Base-by-base conservation (phyloP, 1,140 invertebrate genomes). In the Thereuonema tuberculata region DNA sequence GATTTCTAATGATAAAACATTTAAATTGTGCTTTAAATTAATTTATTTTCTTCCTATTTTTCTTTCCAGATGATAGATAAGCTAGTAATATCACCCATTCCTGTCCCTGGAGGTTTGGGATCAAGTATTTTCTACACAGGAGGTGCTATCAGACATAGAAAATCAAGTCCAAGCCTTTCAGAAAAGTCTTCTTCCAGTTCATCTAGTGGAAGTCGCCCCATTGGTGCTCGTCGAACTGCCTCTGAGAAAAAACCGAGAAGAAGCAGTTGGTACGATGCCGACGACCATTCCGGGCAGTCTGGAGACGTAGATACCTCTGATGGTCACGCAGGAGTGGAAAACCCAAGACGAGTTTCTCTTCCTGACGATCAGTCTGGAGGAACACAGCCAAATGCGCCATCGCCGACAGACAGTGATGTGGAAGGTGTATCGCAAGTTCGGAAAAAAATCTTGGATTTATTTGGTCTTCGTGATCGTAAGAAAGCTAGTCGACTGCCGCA, bases 241-340 rank as follows among this genome's bases (percentile, higher is more conserved):
- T n/a, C n/a, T n/a, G n/a, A 61, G 29, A 28, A n/a, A 2, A 55
- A 58, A 56, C 25, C 12, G 5, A 64, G 23, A 1, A 55, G 54
- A 59, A 48, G 2, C 20, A 64, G 61, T 62, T 64, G 63, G 63
- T 64, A 64, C 60, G 63, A 64, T 54, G 52, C 58, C 50, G 27
- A 31, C 26, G 60, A 55, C 9, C 56, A 58, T 17, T 48, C 62
- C 17, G 61, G 60, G 28, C 60, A 63, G 31, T 26, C 58, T 3
- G 57, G 61, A 17, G 57, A 63, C 52, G 53, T 57, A 27, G 56
- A 52, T 28, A 20, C 60, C 3, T 37, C 20, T 52, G 52, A 23
- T 46, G 52, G 25, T 26, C 5, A 21, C 5, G 26, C 26, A 3
- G 48, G 48, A 9, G 21, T 5, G 5, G 21, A 14, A 12, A 5